Evolutionary conservation across 2,113 vertebrate species (phyloP).

Genomic region (Apeltes quadracus): DNA sequence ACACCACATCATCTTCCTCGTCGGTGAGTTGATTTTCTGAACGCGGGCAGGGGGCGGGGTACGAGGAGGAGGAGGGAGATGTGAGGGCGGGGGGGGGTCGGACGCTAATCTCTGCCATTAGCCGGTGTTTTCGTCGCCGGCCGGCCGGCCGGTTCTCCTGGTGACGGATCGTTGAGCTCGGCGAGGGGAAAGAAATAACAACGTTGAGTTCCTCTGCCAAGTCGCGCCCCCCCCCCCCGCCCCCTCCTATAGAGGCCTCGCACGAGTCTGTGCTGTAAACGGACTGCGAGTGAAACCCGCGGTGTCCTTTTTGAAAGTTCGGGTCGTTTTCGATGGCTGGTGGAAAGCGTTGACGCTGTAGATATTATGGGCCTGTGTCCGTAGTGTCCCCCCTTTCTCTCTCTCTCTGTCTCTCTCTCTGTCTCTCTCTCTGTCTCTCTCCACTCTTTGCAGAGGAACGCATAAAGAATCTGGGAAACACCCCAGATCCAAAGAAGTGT

Average conservation of each 20-base stretch:
- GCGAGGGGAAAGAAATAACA: slow-evolving; percentile 55
- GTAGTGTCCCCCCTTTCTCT: too few species aligned
- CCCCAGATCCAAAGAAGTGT: slow-evolving; percentile 21
- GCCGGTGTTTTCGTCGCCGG: slow-evolving; percentile 58
- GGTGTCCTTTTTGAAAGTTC: background rate
- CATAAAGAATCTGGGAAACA: slow-evolving; percentile 18
- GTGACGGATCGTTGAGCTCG: slow-evolving; percentile 60
- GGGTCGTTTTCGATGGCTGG: background rate
- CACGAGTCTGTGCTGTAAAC: background rate
- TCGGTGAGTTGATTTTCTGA: slow-evolving; percentile 61
- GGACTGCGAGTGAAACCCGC: background rate
- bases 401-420: too few species aligned
- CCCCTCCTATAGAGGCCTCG: too few species aligned
- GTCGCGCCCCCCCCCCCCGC: slow-evolving; percentile 8
- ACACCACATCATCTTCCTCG: background rate
- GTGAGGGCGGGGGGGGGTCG: slow-evolving; percentile 9
- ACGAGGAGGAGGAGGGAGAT: slow-evolving; percentile 3
- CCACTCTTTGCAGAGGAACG: slow-evolving; percentile 1
- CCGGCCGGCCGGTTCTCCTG: slow-evolving; percentile 22
- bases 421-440: too few species aligned
- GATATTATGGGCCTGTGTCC: too few species aligned
- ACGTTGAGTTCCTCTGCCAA: slow-evolving; percentile 42
- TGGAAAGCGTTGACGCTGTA: background rate
- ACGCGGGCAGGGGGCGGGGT: slow-evolving; percentile 38
- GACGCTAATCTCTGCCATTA: slow-evolving; percentile 69